phyloP scores from a whole-genome alignment of 1,140 invertebrate species.

The Trachelipus rathkii region DNA sequence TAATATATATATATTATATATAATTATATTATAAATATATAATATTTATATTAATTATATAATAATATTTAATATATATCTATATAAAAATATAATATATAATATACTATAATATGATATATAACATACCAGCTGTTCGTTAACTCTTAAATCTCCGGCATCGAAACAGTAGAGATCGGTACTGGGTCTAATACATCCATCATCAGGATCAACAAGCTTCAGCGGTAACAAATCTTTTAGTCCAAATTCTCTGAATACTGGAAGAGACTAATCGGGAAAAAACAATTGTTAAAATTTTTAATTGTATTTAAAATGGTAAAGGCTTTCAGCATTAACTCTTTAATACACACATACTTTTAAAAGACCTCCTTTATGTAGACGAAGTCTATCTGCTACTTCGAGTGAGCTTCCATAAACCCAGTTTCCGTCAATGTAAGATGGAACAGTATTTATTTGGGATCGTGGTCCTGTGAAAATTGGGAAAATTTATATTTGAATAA shows the following conservation, averaged over 20 bases:
- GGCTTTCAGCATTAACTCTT: neutral
- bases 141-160: constrained; percentile 83
- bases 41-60: no score
- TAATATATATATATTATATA: no score
- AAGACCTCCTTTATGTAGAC: constrained; percentile 54
- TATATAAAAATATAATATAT: no score
- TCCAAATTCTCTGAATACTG: constrained; percentile 78
- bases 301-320: neutral
- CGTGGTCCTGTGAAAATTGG: constrained; percentile 52
- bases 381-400: constrained; percentile 52
- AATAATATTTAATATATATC: no score
- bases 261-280: constrained; percentile 51
- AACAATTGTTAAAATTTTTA: neutral
- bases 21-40: no score
- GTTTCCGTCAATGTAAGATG: constrained; percentile 55
- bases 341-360: constrained; percentile 44
- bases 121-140: constrained; percentile 70
- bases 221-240: constrained; percentile 81
- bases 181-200: constrained; percentile 85
- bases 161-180: constrained; percentile 81
- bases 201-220: constrained; percentile 84
- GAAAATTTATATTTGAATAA: neutral
- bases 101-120: no score
- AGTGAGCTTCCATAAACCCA: constrained; percentile 57
- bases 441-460: constrained; percentile 54